These are phyloP conservation scores for Crotophaga sulcirostris DNA, from an alignment of 2,113 vertebrate species.

Conservation along the genomic window DNA sequence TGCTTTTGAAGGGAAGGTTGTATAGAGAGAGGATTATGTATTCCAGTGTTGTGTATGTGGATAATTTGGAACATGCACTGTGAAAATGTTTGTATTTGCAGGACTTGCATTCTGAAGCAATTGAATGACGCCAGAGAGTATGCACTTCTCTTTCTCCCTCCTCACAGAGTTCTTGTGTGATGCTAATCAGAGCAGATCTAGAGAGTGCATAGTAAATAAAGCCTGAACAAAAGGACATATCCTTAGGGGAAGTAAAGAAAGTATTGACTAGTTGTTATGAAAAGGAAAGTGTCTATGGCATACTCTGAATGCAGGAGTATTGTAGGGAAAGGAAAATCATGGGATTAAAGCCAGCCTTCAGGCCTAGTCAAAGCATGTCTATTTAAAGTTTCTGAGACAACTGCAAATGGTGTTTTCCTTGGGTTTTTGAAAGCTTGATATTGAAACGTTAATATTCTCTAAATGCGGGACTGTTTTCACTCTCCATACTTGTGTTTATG, in stretches of 20 bases:
- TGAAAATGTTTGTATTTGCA: slow-evolving; percentile 13
- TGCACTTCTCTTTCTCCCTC: neutral
- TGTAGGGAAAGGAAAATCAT: neutral
- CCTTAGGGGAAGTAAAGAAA: slow-evolving; percentile 16
- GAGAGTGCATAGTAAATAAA: slow-evolving; percentile 23
- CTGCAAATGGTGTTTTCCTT: neutral
- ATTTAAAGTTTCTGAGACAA: neutral
- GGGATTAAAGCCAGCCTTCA: neutral
- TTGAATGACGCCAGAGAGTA: neutral
- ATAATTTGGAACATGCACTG: neutral
- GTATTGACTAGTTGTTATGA: neutral
- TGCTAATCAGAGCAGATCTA: slow-evolving; percentile 42
- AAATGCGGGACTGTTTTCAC: neutral
- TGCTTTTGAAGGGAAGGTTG: neutral
- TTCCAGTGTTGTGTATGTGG: neutral
- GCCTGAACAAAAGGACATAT: slow-evolving; percentile 4
- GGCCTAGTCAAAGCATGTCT: neutral
- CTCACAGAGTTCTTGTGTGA: slow-evolving; percentile 5
- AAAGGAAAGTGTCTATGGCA: neutral
- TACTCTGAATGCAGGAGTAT: neutral
- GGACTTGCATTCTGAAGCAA: neutral
- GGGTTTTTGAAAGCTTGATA: neutral
- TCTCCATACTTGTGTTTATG: neutral
- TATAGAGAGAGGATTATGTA: neutral
- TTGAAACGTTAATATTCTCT: neutral